Base-by-base conservation (phyloP, 2,797 vertebrate genomes). In the Dermochelys coriacea region DNA sequence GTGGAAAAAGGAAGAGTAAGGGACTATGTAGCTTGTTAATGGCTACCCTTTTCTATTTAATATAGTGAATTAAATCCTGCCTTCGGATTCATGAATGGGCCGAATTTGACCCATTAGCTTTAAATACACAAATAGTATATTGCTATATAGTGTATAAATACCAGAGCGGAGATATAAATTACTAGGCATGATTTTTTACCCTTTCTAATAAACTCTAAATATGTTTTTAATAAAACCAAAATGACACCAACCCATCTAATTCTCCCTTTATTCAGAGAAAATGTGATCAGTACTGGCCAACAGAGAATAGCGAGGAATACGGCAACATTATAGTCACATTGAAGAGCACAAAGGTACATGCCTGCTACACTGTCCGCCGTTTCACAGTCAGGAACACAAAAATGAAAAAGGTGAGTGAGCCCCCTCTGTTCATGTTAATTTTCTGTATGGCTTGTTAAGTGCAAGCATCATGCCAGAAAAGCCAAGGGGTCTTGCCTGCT, bases 271-370 rank as follows among this genome's bases (percentile, higher is more conserved):
- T 92, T n/a, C 98, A 99, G 99, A 99, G 99, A 96, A 99, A 99
- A 97, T 99, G 99, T 80, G 99, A 99, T 96, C 99, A 99, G 96
- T 99, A 99, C 94, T 99, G 99, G 99, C 99, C 99, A 0, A 99
- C 98, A 0, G 99, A 99, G 97, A 99, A 99, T 96, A 99, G 98
- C 14, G 99, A 99, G 97, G 99, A 99, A 96, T 99, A 99, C 3
- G 99, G 99, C 79, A 99, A 98, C 98, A 99, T 99, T 2, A 99
- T 99, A 37, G 99, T 99, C 97, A 99, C 98, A 0, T 98, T 99
- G 96, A 99, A 99, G 98, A 99, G 99, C 98, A 99, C 99, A 98
- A 99, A 99, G 97, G 96, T 99, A 59, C 99, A 99, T 0, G 99
- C 99, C 96, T 99, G 99, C 98, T 99, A 99, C 96, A 99, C 99